These are phyloP conservation scores for Vireo griseus DNA, from an alignment of 2,797 vertebrate species.

Conservation along the genomic window DNA sequence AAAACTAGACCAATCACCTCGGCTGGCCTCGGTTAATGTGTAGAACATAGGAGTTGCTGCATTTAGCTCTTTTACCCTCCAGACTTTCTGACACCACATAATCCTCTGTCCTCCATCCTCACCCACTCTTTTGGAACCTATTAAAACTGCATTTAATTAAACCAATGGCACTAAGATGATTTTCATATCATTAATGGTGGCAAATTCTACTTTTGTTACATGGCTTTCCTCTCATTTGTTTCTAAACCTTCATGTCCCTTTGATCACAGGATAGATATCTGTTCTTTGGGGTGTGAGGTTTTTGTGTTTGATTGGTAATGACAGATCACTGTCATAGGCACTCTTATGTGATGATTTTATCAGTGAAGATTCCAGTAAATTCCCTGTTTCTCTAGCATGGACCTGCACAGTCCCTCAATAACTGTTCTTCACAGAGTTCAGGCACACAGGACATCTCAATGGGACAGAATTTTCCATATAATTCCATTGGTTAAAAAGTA, in stretches of 20 bases:
- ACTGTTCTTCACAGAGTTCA: background rate
- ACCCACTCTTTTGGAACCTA: background rate
- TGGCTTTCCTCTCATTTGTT: background rate
- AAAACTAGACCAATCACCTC: background rate
- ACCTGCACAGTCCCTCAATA: background rate
- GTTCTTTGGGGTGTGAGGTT: background rate
- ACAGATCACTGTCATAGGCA: background rate
- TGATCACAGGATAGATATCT: background rate
- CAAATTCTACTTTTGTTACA: background rate
- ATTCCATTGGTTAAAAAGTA: background rate
- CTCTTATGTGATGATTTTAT: background rate
- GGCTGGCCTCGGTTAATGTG: background rate
- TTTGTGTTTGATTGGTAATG: background rate
- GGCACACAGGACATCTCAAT: background rate
- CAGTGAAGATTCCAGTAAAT: background rate
- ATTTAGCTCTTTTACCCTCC: background rate
- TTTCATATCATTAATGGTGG: background rate
- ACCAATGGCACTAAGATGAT: background rate
- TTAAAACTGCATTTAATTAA: background rate
- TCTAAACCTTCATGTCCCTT: background rate
- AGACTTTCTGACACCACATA: background rate
- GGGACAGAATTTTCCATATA: background rate
- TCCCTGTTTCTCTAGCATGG: background rate
- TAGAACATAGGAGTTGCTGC: background rate
- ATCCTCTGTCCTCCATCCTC: background rate